phyloP scores from a whole-genome alignment of 2,888 invertebrate genomes.

The Electrophaes corylata region DNA sequence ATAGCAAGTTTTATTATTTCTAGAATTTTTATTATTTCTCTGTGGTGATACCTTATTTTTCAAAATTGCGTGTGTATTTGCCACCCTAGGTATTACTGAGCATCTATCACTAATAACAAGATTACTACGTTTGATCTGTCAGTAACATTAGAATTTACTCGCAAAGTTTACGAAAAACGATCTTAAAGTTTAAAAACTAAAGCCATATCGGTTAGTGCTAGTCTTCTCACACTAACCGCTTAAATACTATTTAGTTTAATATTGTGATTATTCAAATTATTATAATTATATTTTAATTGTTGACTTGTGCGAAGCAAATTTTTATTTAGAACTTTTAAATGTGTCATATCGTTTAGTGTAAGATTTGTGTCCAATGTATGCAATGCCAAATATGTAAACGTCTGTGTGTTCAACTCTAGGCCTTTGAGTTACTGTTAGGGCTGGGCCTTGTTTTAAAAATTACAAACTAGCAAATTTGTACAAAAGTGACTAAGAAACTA shows the following conservation, averaged over 20 bases:
- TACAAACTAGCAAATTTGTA: background rate
- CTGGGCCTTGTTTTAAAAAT: background rate
- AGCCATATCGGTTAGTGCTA: slow-evolving; percentile 44
- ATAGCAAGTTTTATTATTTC: too few relatives aligned
- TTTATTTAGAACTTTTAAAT: slow-evolving; percentile 47
- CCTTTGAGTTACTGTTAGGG: slow-evolving; percentile 6
- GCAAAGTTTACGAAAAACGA: background rate
- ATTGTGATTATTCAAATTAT: slow-evolving; percentile 50
- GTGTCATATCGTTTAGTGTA: slow-evolving; percentile 66
- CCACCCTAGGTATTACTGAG: too few relatives aligned
- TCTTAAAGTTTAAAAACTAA: slow-evolving; percentile 17
- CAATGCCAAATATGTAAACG: slow-evolving; percentile 51
- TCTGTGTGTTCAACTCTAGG: slow-evolving; percentile 30
- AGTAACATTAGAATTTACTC: background rate
- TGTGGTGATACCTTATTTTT: too few relatives aligned
- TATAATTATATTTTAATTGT: slow-evolving; percentile 57
- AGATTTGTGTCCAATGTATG: slow-evolving; percentile 45
- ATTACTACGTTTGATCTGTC: background rate
- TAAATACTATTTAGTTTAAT: slow-evolving; percentile 56
- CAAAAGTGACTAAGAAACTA: background rate
- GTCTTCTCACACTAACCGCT: slow-evolving; percentile 37
- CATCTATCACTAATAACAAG: too few relatives aligned
- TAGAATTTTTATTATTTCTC: too few relatives aligned
- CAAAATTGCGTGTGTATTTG: too few relatives aligned
- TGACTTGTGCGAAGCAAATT: slow-evolving; percentile 55